phyloP scores from a whole-genome alignment of 2,113 vertebrate species.

The Pseudorasbora parva region DNA sequence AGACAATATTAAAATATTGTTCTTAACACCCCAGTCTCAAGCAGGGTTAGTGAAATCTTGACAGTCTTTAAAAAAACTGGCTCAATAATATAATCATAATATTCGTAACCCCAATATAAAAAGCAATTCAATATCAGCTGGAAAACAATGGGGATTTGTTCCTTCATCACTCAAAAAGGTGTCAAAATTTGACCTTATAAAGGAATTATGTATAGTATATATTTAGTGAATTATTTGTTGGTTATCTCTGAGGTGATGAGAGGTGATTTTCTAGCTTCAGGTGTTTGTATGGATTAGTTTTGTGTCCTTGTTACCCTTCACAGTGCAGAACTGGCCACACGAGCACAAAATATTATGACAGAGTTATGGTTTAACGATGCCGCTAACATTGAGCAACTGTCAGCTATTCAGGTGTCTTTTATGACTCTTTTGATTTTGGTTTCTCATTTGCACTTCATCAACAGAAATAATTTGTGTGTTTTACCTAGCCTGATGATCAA shows the following conservation, averaged over 20 bases:
- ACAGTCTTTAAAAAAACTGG: no score
- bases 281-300: not conserved
- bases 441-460: slow-evolving; percentile 10
- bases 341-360: not conserved
- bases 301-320: slow-evolving; percentile 2
- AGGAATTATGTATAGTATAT: not conserved
- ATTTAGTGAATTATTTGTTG: not conserved
- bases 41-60: no score
- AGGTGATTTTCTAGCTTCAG: not conserved
- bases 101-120: not conserved
- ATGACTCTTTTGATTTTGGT: not conserved
- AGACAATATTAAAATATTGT: no score
- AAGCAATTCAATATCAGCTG: not conserved
- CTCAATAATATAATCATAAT: not conserved
- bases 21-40: no score
- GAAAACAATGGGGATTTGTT: no score
- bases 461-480: slow-evolving; percentile 20
- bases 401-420: slow-evolving; percentile 26
- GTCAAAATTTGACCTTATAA: not conserved
- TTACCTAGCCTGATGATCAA: not conserved
- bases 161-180: no score
- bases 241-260: not conserved
- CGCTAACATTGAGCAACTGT: slow-evolving; percentile 27
- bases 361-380: slow-evolving; percentile 35
- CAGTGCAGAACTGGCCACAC: not conserved